These are phyloP conservation scores for Limnephilus rhombicus DNA, from an alignment of 2,888 invertebrate species.

Conservation along the genomic window DNA sequence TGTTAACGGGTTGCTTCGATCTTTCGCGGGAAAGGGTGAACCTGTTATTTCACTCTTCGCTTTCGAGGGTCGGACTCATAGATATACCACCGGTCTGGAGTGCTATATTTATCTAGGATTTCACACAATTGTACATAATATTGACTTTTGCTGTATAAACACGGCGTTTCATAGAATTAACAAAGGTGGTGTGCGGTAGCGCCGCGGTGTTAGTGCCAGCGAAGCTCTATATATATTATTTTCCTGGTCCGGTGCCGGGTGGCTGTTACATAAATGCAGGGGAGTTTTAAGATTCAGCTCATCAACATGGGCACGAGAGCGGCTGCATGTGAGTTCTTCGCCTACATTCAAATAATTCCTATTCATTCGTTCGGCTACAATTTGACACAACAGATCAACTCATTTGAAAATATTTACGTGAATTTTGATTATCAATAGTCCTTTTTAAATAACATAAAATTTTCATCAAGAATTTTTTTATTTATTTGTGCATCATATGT, in stretches of 20 bases:
- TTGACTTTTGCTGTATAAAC: neutral
- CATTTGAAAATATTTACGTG: neutral
- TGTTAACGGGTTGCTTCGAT: constrained; percentile 10
- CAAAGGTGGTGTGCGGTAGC: neutral
- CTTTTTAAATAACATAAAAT: neutral
- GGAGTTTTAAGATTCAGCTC: constrained; percentile 83
- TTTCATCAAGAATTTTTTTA: neutral
- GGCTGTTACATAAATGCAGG: constrained; percentile 76
- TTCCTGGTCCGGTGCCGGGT: constrained; percentile 52
- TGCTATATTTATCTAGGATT: neutral
- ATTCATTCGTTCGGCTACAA: neutral
- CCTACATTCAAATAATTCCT: constrained; percentile 66
- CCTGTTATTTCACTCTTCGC: neutral
- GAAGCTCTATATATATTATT: constrained; percentile 47
- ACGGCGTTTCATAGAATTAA: neutral
- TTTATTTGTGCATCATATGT: neutral
- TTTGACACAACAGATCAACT: neutral
- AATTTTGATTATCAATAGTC: neutral
- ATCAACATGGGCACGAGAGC: constrained; percentile 95
- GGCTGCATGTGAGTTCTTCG: constrained; percentile 90
- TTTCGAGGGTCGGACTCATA: neutral
- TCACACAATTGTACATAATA: neutral
- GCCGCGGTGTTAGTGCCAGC: constrained; percentile 48
- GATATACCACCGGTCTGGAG: too few species aligned
- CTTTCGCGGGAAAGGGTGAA: constrained; percentile 11